Percentiles rank a stretch among this genome's conserved stretches.
phyloP scores from a whole-genome alignment of 2,113 vertebrate species.

The Menura novaehollandiae region DNA sequence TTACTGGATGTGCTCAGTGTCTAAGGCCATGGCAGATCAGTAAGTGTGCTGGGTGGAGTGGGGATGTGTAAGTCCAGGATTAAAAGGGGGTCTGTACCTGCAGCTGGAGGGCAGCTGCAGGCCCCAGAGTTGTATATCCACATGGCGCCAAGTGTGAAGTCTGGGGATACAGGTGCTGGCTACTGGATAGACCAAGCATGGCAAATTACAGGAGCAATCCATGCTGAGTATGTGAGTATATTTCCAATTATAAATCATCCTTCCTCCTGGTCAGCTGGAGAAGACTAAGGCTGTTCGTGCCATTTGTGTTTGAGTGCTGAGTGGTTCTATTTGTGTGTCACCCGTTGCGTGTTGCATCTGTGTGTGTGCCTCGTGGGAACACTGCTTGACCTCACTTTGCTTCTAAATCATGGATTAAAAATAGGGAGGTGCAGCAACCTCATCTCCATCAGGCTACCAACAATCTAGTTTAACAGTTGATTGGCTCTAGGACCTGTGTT shows the following conservation, averaged over 20 bases:
- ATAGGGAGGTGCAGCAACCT: neutral
- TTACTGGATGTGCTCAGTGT: neutral
- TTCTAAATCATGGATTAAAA: neutral
- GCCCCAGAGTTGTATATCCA: neutral
- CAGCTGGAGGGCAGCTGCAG: neutral
- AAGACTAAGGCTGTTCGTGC: neutral
- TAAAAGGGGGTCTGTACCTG: neutral
- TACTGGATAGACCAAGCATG: neutral
- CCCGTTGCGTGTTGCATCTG: rapidly evolving
- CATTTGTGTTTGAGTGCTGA: neutral
- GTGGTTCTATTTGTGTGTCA: neutral
- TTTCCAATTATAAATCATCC: neutral
- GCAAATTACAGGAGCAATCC: neutral
- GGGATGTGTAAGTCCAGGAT: neutral
- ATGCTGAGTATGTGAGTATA: neutral
- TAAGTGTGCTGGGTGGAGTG: neutral
- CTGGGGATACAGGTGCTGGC: neutral
- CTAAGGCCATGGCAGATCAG: neutral
- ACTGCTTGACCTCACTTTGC: neutral
- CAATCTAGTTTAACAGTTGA: neutral
- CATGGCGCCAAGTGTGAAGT: neutral
- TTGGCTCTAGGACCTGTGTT: neutral
- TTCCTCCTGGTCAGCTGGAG: neutral
- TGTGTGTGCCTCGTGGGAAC: neutral
- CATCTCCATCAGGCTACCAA: neutral